These are phyloP conservation scores for Prorops nasuta DNA, from an alignment of 1,140 invertebrate species.

Conservation along the genomic window DNA sequence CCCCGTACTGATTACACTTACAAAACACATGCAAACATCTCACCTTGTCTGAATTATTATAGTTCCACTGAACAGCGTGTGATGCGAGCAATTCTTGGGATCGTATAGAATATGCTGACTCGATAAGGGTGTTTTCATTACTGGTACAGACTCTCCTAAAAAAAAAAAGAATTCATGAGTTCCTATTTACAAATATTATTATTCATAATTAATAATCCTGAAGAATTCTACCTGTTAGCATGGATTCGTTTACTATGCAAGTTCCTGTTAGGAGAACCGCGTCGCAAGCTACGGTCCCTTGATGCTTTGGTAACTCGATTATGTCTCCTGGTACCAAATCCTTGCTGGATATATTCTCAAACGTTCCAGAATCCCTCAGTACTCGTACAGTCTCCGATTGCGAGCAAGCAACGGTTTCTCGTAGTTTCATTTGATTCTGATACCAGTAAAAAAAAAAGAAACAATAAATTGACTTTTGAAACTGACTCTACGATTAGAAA, in stretches of 20 bases:
- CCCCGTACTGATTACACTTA: not conserved
- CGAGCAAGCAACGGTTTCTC: conserved; percentile 67
- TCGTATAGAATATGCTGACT: conserved; percentile 40
- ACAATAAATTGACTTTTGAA: not conserved
- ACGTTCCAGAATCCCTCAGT: conserved; percentile 51
- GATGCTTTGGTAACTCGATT: conserved; percentile 80
- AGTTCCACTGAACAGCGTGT: conserved; percentile 51
- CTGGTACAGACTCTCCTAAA: conserved; percentile 49
- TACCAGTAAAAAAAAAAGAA: conserved; percentile 13
- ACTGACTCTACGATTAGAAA: not conserved
- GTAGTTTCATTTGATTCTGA: conserved; percentile 72
- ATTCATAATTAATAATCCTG: not conserved
- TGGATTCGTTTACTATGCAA: conserved; percentile 94
- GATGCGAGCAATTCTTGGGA: conserved; percentile 46
- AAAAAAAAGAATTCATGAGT: not conserved
- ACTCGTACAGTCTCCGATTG: conserved; percentile 60
- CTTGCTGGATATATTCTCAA: conserved; percentile 58
- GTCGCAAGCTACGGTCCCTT: conserved; percentile 87
- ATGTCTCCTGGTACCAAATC: conserved; percentile 91
- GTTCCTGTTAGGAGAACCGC: conserved; percentile 84
- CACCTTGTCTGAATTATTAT: conserved; percentile 54
- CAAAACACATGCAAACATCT: not conserved
- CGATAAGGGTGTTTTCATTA: conserved; percentile 49
- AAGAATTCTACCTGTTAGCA: conserved; percentile 85
- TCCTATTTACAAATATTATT: not conserved